phyloP scores from a whole-genome alignment of 1,140 invertebrate genomes.

The Propsilocerus akamusi region DNA sequence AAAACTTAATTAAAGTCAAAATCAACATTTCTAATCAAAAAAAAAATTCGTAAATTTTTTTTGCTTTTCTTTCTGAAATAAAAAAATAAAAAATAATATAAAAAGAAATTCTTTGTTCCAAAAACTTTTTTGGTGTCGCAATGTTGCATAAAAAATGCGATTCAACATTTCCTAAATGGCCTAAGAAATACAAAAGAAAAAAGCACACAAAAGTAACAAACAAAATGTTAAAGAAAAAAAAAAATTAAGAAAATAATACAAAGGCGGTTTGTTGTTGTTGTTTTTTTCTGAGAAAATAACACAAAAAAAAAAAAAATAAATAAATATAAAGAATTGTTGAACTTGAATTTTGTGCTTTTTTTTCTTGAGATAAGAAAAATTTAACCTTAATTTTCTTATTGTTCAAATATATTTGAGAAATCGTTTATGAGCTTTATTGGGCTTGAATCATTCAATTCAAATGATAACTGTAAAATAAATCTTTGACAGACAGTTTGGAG shows the following conservation, averaged over 20 bases:
- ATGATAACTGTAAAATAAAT: no score
- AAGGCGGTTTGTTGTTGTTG: background rate
- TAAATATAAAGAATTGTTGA: background rate
- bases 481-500: no score
- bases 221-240: background rate
- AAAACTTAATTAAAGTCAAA: background rate
- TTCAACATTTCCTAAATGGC: background rate
- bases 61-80: background rate
- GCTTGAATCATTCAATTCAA: no score
- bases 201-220: background rate
- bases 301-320: background rate
- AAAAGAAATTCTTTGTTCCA: background rate
- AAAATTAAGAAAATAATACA: background rate
- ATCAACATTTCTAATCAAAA: background rate
- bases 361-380: no score
- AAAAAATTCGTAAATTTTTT: background rate
- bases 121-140: background rate
- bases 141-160: slow-evolving; percentile 1
- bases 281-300: background rate
- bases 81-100: background rate
- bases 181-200: background rate
- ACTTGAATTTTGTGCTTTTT: background rate
- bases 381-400: no score
- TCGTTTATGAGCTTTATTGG: no score
- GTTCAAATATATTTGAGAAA: no score